Conservation (phyloP, 2,113 vertebrate species). For the Coptodon rendalli region DNA sequence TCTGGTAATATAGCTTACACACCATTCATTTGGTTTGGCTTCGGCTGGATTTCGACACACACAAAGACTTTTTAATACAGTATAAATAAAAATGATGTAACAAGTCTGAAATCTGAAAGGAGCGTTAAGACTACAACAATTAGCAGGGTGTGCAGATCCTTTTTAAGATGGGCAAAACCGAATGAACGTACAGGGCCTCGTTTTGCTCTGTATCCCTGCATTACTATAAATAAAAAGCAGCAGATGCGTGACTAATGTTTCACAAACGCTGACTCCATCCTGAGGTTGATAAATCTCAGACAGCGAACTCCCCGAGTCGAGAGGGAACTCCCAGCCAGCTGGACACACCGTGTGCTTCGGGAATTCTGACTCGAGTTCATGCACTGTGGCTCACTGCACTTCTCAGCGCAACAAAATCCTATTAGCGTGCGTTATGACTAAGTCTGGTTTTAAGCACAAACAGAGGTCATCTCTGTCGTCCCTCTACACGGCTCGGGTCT, state of each 20-base stretch:
- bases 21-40: background rate
- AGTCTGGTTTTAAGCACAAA: background rate
- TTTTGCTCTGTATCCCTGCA: background rate
- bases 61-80: background rate
- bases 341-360: conserved; percentile 17
- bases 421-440: background rate
- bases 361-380: background rate
- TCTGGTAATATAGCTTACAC: conserved; percentile 7
- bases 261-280: conserved; percentile 22
- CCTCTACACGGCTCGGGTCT: background rate
- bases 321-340: conserved; percentile 42
- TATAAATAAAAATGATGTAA: background rate
- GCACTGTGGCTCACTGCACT: background rate
- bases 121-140: background rate
- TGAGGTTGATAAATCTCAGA: background rate
- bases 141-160: background rate
- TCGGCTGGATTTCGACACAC: background rate
- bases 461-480: background rate
- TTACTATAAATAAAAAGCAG: background rate
- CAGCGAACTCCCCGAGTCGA: background rate
- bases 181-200: background rate
- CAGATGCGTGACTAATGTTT: conserved; percentile 31
- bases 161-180: background rate
- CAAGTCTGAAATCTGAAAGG: background rate
- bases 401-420: background rate